Conservation (phyloP, 1,140 invertebrate species). For the Melanaphis sacchari region DNA sequence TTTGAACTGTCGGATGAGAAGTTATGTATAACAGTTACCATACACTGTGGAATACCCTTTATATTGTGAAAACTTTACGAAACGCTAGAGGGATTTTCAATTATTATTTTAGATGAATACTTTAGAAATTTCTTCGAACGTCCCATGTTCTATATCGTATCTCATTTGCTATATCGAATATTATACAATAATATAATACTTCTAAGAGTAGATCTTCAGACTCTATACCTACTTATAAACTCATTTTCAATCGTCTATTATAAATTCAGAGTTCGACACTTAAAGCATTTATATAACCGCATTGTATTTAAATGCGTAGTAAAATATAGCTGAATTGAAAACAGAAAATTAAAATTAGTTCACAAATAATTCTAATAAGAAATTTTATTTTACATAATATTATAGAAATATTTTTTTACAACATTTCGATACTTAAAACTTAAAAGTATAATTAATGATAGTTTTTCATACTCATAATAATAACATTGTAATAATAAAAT, state of each 20-base stretch:
- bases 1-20: background rate
- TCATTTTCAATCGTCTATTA: background rate
- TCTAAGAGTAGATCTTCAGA: background rate
- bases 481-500: too few relatives aligned
- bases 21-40: conserved; percentile 29
- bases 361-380: background rate
- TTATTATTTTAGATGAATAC: conserved; percentile 42
- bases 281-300: background rate
- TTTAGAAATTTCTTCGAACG: conserved; percentile 41
- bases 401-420: background rate
- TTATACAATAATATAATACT: background rate
- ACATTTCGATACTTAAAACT: background rate
- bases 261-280: background rate
- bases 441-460: background rate
- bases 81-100: conserved; percentile 49
- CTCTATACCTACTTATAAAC: background rate
- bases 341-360: background rate
- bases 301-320: background rate
- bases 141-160: background rate
- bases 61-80: conserved; percentile 44
- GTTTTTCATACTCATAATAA: too few relatives aligned
- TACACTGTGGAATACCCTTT: background rate
- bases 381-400: too few relatives aligned
- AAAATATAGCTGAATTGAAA: background rate
- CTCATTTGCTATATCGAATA: background rate